Evolutionary conservation across 2,888 invertebrate genomes (phyloP), one percentile per base, ranked within the genome.

Genomic region (Gryllus longicercus): DNA sequence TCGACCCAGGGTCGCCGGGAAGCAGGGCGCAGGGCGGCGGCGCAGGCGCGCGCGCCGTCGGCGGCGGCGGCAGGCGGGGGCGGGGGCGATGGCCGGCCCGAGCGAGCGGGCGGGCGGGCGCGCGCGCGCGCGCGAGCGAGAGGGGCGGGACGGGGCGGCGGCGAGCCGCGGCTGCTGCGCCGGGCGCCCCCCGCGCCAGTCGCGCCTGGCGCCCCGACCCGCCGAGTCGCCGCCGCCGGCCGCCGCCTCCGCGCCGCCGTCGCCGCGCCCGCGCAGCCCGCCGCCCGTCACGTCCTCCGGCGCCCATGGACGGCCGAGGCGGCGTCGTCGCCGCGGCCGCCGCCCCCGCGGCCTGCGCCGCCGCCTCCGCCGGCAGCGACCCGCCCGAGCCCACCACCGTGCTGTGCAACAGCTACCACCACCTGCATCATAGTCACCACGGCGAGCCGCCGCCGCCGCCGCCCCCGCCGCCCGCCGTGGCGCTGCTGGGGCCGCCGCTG

Each of bases 391-490:
- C 38, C 5, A n/a, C 63, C 63, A 63, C 63, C 0, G 63, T 63
- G 63, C n/a, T 63, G 63, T 63, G 63, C n/a, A 63, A 63, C 63
- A 63, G 63, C n/a, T 63, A 63, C 63, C 63, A 63, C 63, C 63
- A 63, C n/a, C 63, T 63, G 63, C 63, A 63, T 63, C 63, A 63
- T n/a, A 14, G 16, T 63, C 63, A 18, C 16, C 63, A 63, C n/a
- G 16, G n/a, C 63, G n/a, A n/a, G 63, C n/a, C 63, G 63, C 63
- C 63, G 3, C 63, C 63, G 63, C 63, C 63, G 63, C 16, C 63
- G 63, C n/a, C n/a, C 4, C 63, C 63, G 63, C 63, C n/a, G 16
- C 16, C 63, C n/a, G 63, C 63, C 16, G n/a, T 63, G 63, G 63
- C 63, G 63, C 63, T n/a, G 14, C n/a, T 63, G n/a, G 63, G 38